Percentiles rank a stretch among this genome's conserved stretches.
These are phyloP conservation scores for Drosophila mimica DNA, from an alignment of 2,888 invertebrate species.

Conservation along the genomic window DNA sequence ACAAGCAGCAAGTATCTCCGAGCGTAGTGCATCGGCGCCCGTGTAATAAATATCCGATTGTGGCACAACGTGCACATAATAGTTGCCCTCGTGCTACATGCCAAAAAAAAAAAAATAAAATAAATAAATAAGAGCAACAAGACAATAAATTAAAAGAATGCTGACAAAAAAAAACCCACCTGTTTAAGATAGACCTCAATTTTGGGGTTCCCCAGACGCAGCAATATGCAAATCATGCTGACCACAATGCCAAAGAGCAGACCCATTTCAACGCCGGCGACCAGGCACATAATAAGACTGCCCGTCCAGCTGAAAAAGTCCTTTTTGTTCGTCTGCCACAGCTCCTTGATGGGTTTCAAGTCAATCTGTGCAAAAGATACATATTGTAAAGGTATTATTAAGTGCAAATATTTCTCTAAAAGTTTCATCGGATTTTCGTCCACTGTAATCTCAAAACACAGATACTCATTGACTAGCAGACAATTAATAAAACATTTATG, in stretches of 20 bases:
- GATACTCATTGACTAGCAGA: not conserved
- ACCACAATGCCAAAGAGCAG: conserved; percentile 90
- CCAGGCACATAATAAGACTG: conserved; percentile 89
- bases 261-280: conserved; percentile 91
- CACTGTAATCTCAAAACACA: not conserved
- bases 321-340: conserved; percentile 87
- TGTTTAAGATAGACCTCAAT: conserved; percentile 71
- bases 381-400: not conserved
- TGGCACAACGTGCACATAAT: conserved; percentile 88
- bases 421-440: not conserved
- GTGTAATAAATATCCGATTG: conserved; percentile 90
- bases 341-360: conserved; percentile 84
- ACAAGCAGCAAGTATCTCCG: conserved; percentile 86
- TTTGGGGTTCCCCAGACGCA: conserved; percentile 89
- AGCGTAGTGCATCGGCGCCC: conserved; percentile 88
- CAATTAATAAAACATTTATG: not conserved
- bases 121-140: not conserved
- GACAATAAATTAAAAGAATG: not conserved
- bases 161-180: conserved; percentile 53
- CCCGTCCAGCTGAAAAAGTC: conserved; percentile 89
- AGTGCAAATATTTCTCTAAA: not conserved
- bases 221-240: conserved; percentile 88
- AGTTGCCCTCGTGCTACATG: conserved; percentile 85
- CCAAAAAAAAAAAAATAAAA: no score
- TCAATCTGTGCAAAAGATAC: conserved; percentile 86